Evolutionary conservation across 2,797 vertebrate genomes (phyloP).

Genomic region (Enteromius thamalakanensis): DNA sequence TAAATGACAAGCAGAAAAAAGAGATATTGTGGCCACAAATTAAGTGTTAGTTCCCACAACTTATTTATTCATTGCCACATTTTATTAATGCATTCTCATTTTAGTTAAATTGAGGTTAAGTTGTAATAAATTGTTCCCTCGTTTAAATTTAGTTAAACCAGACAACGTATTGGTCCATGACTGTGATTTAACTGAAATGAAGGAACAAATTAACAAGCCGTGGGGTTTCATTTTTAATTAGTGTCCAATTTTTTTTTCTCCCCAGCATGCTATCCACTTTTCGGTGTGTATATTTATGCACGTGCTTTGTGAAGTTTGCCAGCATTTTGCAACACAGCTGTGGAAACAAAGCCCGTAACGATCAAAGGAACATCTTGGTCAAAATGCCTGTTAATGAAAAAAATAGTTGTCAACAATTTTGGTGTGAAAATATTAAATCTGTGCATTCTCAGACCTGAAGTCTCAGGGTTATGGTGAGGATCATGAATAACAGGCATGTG

Average conservation of each 20-base stretch:
- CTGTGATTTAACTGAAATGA: neutral
- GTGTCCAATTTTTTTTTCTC: neutral
- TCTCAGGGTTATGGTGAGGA: slow-evolving; percentile 45
- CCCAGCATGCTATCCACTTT: neutral
- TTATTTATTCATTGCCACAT: neutral
- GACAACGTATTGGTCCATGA: neutral
- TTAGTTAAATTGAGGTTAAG: neutral
- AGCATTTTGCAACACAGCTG: neutral
- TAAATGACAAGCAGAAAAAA: neutral
- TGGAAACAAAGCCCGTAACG: neutral
- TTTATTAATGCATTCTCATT: neutral
- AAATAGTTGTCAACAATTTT: neutral
- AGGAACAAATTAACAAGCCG: neutral
- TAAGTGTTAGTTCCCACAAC: neutral
- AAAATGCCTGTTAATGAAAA: neutral
- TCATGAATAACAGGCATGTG: slow-evolving; percentile 38
- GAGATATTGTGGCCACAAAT: neutral
- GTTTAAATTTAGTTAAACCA: neutral
- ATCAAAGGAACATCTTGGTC: neutral
- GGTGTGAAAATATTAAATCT: neutral
- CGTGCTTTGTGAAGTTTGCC: neutral
- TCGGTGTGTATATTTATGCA: neutral
- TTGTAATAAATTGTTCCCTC: neutral
- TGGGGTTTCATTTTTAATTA: neutral
- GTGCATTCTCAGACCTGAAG: slow-evolving; percentile 37